These are phyloP conservation scores for Globia sparganii DNA, from an alignment of 2,888 invertebrate genomes.

Conservation along the genomic window DNA sequence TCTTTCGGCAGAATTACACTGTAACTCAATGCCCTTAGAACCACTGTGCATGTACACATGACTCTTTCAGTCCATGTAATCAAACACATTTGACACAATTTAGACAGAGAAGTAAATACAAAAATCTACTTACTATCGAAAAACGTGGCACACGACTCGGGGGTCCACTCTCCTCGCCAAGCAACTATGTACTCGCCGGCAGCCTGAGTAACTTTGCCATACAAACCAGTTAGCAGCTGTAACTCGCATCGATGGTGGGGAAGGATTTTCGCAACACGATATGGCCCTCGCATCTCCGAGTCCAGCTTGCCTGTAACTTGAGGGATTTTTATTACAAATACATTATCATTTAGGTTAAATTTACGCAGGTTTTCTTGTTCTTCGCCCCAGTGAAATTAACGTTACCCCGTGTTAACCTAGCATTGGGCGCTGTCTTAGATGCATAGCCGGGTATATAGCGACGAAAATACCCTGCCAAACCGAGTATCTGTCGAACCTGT, in stretches of 20 bases:
- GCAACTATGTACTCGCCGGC: not conserved
- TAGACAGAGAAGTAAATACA: too few relatives aligned
- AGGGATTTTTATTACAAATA: not conserved
- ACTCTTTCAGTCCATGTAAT: too few relatives aligned
- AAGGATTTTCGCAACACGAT: not conserved
- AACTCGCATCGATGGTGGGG: not conserved
- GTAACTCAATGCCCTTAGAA: too few relatives aligned
- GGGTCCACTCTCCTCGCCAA: not conserved
- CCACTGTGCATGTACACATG: too few relatives aligned
- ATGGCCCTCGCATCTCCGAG: not conserved
- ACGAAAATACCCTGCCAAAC: slow-evolving; percentile 1
- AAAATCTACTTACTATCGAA: not conserved
- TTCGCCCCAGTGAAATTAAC: not conserved
- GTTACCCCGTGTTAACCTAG: not conserved
- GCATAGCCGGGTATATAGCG: not conserved
- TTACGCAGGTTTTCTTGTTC: not conserved
- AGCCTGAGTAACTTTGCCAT: not conserved
- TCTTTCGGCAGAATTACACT: too few relatives aligned
- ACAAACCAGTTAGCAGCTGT: not conserved
- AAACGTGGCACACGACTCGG: not conserved
- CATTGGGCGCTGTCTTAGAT: not conserved
- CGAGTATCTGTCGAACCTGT: not conserved
- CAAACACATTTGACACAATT: too few relatives aligned
- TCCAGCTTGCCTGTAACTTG: slow-evolving; percentile 2
- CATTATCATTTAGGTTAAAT: not conserved